Conservation (phyloP, 2,888 invertebrate species). For the Melanotus villosus region DNA sequence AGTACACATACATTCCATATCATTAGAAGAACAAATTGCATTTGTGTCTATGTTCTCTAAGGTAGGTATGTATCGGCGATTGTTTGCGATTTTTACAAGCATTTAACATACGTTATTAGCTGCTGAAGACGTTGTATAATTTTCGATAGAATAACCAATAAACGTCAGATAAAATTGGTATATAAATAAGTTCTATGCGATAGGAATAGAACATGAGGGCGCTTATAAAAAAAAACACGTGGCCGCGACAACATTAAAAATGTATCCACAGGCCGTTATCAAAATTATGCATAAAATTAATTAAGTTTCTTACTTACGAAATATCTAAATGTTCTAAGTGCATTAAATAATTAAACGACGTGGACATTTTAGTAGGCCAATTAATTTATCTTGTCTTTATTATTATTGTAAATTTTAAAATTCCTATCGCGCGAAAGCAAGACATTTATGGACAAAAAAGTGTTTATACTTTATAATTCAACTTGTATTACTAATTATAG, state of each 20-base stretch:
- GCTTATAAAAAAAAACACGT: neutral
- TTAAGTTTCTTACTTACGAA: slow-evolving; percentile 17
- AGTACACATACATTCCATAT: slow-evolving; percentile 57
- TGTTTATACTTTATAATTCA: slow-evolving; percentile 13
- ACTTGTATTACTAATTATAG: slow-evolving; percentile 15
- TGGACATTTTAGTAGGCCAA: slow-evolving; percentile 9
- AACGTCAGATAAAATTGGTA: neutral
- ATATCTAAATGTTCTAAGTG: slow-evolving; percentile 23
- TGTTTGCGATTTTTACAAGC: slow-evolving; percentile 51
- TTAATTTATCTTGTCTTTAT: slow-evolving; percentile 17
- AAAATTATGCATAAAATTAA: slow-evolving; percentile 14
- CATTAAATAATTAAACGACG: slow-evolving; percentile 12
- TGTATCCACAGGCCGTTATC: neutral
- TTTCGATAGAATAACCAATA: neutral
- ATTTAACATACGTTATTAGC: slow-evolving; percentile 4
- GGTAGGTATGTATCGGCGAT: slow-evolving; percentile 51
- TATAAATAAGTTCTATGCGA: neutral
- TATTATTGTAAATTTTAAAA: slow-evolving; percentile 12
- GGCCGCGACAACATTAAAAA: neutral
- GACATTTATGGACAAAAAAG: slow-evolving; percentile 2
- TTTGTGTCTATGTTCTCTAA: slow-evolving; percentile 48
- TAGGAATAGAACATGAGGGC: neutral
- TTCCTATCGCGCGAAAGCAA: slow-evolving; percentile 12
- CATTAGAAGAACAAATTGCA: slow-evolving; percentile 51
- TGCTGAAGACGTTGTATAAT: slow-evolving; percentile 1